Evolutionary conservation across 2,797 vertebrate species (phyloP).

Genomic region (Sebastes dallii): DNA sequence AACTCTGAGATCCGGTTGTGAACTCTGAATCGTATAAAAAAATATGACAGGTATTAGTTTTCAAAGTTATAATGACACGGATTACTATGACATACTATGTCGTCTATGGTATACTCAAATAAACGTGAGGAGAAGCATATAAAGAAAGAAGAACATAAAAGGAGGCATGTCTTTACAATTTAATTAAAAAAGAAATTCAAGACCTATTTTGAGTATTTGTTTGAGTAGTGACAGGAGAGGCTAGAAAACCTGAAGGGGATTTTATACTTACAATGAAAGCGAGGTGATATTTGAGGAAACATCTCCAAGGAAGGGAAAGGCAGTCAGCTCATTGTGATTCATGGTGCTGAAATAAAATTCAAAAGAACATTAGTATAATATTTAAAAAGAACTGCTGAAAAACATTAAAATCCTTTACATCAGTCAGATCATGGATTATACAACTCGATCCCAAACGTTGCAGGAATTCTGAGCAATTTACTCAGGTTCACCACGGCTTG

Average conservation of each 20-base stretch:
- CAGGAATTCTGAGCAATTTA: neutral
- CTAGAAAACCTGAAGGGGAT: neutral
- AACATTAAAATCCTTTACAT: neutral
- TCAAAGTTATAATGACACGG: neutral
- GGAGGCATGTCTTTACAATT: too few relatives aligned
- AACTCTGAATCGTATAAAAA: slow-evolving; percentile 79
- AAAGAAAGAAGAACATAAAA: too few relatives aligned
- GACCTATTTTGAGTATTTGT: neutral
- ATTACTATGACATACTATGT: neutral
- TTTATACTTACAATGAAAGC: slow-evolving; percentile 90
- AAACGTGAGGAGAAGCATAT: neutral
- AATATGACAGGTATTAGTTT: neutral
- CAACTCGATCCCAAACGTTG: fast-evolving
- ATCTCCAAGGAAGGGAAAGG: slow-evolving; percentile 90
- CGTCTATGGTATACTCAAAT: neutral
- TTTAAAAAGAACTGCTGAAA: neutral
- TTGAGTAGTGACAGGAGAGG: neutral
- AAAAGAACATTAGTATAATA: neutral
- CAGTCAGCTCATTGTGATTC: slow-evolving; percentile 94
- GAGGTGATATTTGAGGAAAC: slow-evolving; percentile 90
- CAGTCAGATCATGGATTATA: neutral
- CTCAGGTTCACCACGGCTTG: neutral
- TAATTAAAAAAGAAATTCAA: neutral
- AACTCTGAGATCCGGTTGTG: slow-evolving; percentile 93
- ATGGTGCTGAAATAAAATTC: slow-evolving; percentile 85